These are phyloP conservation scores for Vireo altiloquus DNA, from an alignment of 2,113 vertebrate genomes.

Conservation along the genomic window DNA sequence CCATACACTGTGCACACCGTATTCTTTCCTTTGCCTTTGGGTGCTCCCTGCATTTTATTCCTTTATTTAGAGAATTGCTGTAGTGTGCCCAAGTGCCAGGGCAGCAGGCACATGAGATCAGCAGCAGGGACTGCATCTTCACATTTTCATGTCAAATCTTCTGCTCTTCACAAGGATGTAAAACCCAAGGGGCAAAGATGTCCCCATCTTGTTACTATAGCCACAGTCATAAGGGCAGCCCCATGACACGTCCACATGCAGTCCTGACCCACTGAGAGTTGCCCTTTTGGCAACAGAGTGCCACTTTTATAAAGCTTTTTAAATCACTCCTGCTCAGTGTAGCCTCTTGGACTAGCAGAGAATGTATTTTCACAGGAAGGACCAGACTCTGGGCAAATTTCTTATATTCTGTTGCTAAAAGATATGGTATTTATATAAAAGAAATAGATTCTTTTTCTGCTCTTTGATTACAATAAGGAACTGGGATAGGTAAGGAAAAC, in stretches of 20 bases:
- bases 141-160: background rate
- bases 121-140: background rate
- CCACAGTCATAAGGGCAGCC: background rate
- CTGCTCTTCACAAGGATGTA: background rate
- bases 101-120: background rate
- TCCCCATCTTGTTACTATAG: background rate
- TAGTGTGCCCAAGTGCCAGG: background rate
- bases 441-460: background rate
- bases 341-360: background rate
- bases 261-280: background rate
- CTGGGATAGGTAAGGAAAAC: background rate
- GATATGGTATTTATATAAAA: background rate
- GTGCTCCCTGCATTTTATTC: background rate
- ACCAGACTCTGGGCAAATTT: background rate
- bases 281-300: background rate
- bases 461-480: background rate
- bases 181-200: background rate
- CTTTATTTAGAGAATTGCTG: background rate
- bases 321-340: background rate
- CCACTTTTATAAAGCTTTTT: background rate
- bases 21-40: no score
- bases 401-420: background rate
- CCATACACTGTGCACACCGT: background rate
- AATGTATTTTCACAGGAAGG: background rate
- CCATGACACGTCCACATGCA: fast-evolving